Base-by-base conservation (phyloP, 1,140 invertebrate species). In the Thaumatotibia leucotreta region DNA sequence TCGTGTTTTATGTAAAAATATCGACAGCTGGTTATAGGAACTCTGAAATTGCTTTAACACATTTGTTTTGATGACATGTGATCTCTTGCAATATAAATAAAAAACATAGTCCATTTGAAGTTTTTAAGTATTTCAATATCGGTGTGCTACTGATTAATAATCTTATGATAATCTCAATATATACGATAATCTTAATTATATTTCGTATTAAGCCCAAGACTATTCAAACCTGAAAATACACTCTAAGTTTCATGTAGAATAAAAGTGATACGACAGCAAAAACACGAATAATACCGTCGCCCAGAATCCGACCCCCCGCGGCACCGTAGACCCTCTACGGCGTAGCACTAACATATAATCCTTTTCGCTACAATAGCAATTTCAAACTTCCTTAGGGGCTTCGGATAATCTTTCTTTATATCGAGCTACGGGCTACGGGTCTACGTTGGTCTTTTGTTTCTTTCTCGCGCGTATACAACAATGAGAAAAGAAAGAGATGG, bases 331-430 rank as follows among this genome's bases (percentile, higher is more conserved):
- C 75, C 73, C 79, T 79, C 86, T 91, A 91, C 88, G 88, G 69
- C 86, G 89, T 89, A 91, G 89, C 86, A 88, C 86, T 89, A 91
- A 89, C 90, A 83, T 91, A 92, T 92, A 92, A 92, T 92, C 91
- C 91, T 91, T 92, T 91, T 91, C 89, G 88, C 90, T 91, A 91
- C 89, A 92, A 92, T 89, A 90, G 91, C 91, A 91, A 92, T 92
- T 92, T 89, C 90, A 89, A 92, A 92, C 90, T 92, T 92, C 89
- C 90, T 92, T 91, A 91, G 91, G 89, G 90, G 89, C 91, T 92
- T 89, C 83, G 88, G 88, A 92, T 92, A 92, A 92, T 91, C 91
- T 91, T 92, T 91, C 91, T 92, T 92, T 91, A 91, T 91, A 91
- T 86, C 82, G 84, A 85, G 81, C 79, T 85, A 82, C 79, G 77